Conservation (phyloP, 2,797 vertebrate species). For the Diglossa cyanea region DNA sequence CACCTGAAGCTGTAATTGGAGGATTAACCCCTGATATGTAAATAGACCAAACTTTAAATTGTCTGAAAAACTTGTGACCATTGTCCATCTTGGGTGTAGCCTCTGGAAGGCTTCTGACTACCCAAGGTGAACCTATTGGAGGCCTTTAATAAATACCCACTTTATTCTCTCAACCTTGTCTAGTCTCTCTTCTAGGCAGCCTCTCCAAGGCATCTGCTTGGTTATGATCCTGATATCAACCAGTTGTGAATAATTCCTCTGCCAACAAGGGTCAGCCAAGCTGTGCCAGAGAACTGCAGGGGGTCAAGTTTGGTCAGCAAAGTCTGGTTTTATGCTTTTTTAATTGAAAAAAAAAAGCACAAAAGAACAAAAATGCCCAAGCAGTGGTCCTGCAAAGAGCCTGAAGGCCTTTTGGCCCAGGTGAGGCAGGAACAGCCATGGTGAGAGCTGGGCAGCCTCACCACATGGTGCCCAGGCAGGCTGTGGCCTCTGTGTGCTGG, state of each 20-base stretch:
- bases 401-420: background rate
- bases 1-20: background rate
- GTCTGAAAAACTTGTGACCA: background rate
- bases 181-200: background rate
- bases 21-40: background rate
- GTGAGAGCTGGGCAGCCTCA: background rate
- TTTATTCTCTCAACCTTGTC: background rate
- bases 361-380: accelerated
- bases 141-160: background rate
- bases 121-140: background rate
- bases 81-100: background rate
- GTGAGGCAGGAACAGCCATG: background rate
- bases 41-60: background rate
- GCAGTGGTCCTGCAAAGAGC: background rate
- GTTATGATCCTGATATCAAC: background rate
- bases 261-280: background rate
- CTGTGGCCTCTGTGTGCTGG: accelerated
- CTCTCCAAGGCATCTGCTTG: background rate
- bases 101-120: background rate
- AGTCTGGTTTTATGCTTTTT: background rate
- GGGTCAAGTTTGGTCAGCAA: background rate
- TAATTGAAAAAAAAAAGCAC: too few relatives aligned
- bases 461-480: accelerated
- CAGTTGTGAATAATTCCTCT: background rate
- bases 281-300: background rate